Base-by-base conservation (phyloP, 2,797 vertebrate species). In the Premnoplex brunnescens region DNA sequence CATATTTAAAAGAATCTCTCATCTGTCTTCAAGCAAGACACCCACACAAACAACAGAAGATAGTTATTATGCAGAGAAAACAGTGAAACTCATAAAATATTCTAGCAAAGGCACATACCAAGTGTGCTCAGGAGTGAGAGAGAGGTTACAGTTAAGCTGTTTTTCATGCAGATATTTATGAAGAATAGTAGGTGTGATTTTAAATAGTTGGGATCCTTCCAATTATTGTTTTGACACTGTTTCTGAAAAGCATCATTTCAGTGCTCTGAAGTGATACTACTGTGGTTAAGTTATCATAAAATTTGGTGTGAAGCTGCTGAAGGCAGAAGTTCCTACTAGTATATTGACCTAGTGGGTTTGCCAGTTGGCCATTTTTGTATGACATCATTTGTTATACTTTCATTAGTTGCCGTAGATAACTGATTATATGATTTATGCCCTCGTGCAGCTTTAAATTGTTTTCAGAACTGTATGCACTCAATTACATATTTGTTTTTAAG, bases 41-140 rank as follows among this genome's bases (percentile, higher is more conserved):
- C 82, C 85, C 92, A 95, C 87, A 62, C 59, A 85, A 92, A 84
- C 77, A 95, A 59, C 82, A 81, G 76, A 74, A 73, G 58, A 80
- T 23, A 75, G 8, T 41, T 88, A 92, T 81, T 62, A 80, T 75
- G 69, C 72, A 81, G 55, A 73, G 58, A 48, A 84, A 93, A 72
- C 39, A 76, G 75, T 51, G 60, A 85, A 78, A 48, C 51, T 59
- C 14, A 16, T 32, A 67, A 91, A 84, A 77, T n/a, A 66, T 88
- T 68, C 66, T 59, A 58, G 77, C 36, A 73, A 75, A 89, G 62
- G 46, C 92, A 78, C 4, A 3, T 36, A 52, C n/a, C 2, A 5
- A 76, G 18, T 16, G 36, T 48, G 30, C 41, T 77, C n/a, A 19
- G 54, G 46, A 83, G 39, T 1, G 4, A 86, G 68, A 81, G 71